Evolutionary conservation across 2,888 invertebrate species (phyloP), one percentile per base, ranked within the genome.

Genomic region (Ochropleura leucogaster): DNA sequence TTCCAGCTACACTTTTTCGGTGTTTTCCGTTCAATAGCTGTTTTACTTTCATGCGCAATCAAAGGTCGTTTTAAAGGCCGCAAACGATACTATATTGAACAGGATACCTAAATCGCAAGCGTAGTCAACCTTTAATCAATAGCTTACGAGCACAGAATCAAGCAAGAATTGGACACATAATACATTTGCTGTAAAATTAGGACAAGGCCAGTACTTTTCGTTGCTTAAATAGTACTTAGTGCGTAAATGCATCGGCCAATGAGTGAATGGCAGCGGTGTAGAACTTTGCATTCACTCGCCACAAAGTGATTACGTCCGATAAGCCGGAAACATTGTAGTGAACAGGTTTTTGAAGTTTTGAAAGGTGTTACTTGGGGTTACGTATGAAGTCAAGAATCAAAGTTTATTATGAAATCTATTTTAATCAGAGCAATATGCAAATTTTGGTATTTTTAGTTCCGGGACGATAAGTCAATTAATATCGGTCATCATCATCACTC

Each of bases 261-360:
- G 79, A 82, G 80, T 72, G 85, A 80, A 84, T 72, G 79, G 77
- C 68, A 60, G 10, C 51, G 49, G 60, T 79, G 70, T 60, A 80
- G 68, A 78, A 77, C 75, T 80, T 80, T 83, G 79, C 83, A 83
- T 87, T 86, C 85, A 83, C 81, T 77, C 74, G 85, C 80, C 87
- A 85, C 78, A 81, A 85, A 88, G 83, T 89, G 89, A 91, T 90
- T 89, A 85, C 86, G 87, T 86, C 77, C 82, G 89, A 90, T 92
- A 91, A 90, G 89, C 90, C 90, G 92, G 93, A 93, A 93, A 90
- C 87, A 87, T 89, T 89, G 88, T 88, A 79, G 76, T 70, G 83
- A 91, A 93, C 94, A 88, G 92, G 94, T 93, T 93, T 87, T 80
- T 76, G 86, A 87, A 87, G 87, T 89, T 93, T 94, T 90, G 93